Base-by-base conservation (phyloP, 2,888 invertebrate genomes). In the Lycocerus yunnanus region DNA sequence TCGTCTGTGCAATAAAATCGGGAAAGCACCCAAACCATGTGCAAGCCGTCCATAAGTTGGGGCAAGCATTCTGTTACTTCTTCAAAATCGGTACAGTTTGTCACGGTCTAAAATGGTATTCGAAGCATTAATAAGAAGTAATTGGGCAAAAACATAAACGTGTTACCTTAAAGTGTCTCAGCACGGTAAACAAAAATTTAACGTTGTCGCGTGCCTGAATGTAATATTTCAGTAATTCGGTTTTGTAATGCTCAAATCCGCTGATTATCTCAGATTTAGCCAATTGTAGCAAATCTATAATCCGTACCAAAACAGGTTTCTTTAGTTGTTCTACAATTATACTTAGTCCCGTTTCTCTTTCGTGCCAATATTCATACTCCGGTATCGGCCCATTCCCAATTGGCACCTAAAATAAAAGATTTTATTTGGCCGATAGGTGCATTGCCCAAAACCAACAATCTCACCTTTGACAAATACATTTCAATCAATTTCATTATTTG, bases 21-120 rank as follows among this genome's bases (percentile, higher is more conserved):
- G 0, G 97, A 97, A 70, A 97, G 90, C 68, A 97, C 93, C 97
- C 97, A 97, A 83, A 97, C 94, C 90, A 97, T 93, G 80, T 94
- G 92, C 58, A 97, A 86, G 1, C 95, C 95, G 78, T 95, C 94
- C 88, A 96, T 94, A 77, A 97, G 87, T 72, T 93, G 91, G 0
- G 95, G 94, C 20, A 97, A 89, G 5, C 92, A 90, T 59, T 94
- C 92, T 11, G 90, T 90, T 15, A 96, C 92, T 84, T 91, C 90
- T 72, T 91, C 89, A 75, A 96, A 93, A 20, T 93, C 91, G 0
- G 91, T 90, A 27, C 83, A 82, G n/a, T 80, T 78, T 2, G 85
- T 84, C 21, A 88, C 81, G 0, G 83, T 83, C 87, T 88, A 79
- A 21, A 80, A 80, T 63, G 18, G 1, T n/a, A n/a, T n/a, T 43